These are phyloP conservation scores for Leptopilina drosophilae DNA, from an alignment of 2,888 invertebrate genomes.

Conservation along the genomic window DNA sequence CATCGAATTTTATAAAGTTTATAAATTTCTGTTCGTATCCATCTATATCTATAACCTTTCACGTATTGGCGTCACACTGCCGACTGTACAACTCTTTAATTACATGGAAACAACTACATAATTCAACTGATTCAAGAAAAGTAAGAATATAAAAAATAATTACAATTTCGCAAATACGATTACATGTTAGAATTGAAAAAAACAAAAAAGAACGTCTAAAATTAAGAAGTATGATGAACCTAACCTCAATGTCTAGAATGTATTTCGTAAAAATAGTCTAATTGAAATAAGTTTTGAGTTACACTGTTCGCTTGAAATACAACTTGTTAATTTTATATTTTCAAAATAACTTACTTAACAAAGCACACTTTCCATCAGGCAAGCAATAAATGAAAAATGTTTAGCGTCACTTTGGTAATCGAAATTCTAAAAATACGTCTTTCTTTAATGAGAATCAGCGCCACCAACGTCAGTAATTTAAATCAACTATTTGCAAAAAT, in stretches of 20 bases:
- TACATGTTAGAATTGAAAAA: neutral
- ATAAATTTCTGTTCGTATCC: neutral
- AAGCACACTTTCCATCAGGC: neutral
- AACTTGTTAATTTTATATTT: neutral
- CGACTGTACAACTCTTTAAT: neutral
- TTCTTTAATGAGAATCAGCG: too few relatives aligned
- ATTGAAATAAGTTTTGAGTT: neutral
- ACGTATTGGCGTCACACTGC: constrained; percentile 6
- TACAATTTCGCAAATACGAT: neutral
- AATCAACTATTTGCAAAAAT: too few relatives aligned
- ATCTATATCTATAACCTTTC: neutral
- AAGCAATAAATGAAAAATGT: neutral
- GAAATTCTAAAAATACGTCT: constrained; percentile 13
- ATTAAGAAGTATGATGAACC: neutral
- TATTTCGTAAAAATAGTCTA: neutral
- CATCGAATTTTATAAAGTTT: neutral
- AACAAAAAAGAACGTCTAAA: neutral
- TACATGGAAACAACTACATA: neutral
- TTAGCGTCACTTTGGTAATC: constrained; percentile 13
- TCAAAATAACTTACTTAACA: neutral
- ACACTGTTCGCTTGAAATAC: neutral
- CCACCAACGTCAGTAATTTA: too few relatives aligned
- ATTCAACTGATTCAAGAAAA: neutral
- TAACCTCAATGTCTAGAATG: neutral
- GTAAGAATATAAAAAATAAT: neutral